Conservation (phyloP, 2,113 vertebrate species). For the zebrafish (Danio rerio) region DNA sequence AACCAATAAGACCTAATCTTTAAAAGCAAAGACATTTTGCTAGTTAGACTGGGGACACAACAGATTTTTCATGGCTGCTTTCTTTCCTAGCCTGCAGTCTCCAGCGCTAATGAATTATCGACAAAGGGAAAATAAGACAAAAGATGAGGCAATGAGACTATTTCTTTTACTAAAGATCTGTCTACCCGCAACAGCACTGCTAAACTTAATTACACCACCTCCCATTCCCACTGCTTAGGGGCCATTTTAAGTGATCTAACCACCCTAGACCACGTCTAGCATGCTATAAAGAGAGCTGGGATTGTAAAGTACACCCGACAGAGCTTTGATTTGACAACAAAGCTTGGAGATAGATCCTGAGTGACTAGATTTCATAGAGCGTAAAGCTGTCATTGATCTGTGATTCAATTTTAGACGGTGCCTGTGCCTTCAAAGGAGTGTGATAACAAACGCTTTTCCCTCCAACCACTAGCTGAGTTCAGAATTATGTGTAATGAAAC, state of each 20-base stretch:
- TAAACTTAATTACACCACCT: constrained; percentile 29
- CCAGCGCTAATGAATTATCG: constrained; percentile 57
- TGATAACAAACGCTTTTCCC: constrained; percentile 60
- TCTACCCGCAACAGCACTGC: constrained; percentile 36
- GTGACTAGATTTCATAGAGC: constrained; percentile 57
- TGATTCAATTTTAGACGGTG: constrained; percentile 61
- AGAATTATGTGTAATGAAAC: constrained; percentile 54
- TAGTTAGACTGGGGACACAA: constrained; percentile 48
- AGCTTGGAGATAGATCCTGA: constrained; percentile 47
- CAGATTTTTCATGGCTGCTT: constrained; percentile 42
- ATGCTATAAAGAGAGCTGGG: constrained; percentile 48
- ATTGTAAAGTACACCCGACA: constrained; percentile 44
- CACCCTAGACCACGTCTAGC: constrained; percentile 18
- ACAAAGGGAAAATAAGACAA: constrained; percentile 50
- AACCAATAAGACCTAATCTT: constrained; percentile 30
- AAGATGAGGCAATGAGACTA: constrained; percentile 47
- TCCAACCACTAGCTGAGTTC: constrained; percentile 54
- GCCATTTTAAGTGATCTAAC: not conserved
- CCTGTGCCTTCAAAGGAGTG: constrained; percentile 50
- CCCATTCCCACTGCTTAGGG: not conserved
- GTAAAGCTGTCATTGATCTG: constrained; percentile 59
- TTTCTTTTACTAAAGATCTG: constrained; percentile 41
- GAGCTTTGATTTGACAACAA: constrained; percentile 60
- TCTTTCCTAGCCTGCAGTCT: constrained; percentile 37
- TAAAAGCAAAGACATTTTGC: constrained; percentile 40